Base-by-base conservation (phyloP, 2,888 invertebrate species). In the Adelognathus sp. region DNA sequence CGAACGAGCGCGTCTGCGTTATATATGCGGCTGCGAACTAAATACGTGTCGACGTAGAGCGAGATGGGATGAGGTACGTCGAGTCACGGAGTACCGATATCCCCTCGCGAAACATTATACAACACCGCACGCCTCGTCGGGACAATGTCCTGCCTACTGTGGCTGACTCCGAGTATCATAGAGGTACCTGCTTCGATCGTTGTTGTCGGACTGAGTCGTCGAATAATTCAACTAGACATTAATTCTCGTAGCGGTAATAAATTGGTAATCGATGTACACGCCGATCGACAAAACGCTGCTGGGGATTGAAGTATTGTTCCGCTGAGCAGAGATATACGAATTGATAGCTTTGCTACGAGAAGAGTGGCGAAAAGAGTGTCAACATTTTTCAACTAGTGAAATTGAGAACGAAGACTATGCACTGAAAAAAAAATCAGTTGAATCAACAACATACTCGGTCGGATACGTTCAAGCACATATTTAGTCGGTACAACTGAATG, bases 71-170 rank as follows among this genome's bases (percentile, higher is more conserved):
- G 60, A 66, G 41, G 27, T 27, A 64, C 64, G 31, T 60, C 60
- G 33, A 67, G 76, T 77, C 76, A 77, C 52, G 72, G 60, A 77
- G 66, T 61, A 70, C 31, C 41, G 71, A 76, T 36, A 67, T 50
- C 61, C 60, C n/a, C 69, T 69, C n/a, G 63, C 18, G 29, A 63
- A 50, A 73, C 46, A 69, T 72, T 69, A 73, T 77, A 69, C 72
- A 72, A 72, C 61, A 67, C 24, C 41, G 67, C 39, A 61, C 61
- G 56, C 44, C 69, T n/a, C n/a, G 31, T 67, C 64, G 56, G 29
- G 52, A 61, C 33, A 77, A 54, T 61, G 72, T 67, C 44, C 61
- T 36, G 46, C 16, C 39, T 41, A 39, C 21, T 11, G 44, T 63
- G 31, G 16, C 4, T 27, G 16, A 11, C 31, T 33, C 9, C 18